Percentiles rank a stretch among this genome's conserved stretches.
These are phyloP conservation scores for Melangyna quadrimaculata DNA, from an alignment of 2,888 invertebrate species.

Conservation along the genomic window DNA sequence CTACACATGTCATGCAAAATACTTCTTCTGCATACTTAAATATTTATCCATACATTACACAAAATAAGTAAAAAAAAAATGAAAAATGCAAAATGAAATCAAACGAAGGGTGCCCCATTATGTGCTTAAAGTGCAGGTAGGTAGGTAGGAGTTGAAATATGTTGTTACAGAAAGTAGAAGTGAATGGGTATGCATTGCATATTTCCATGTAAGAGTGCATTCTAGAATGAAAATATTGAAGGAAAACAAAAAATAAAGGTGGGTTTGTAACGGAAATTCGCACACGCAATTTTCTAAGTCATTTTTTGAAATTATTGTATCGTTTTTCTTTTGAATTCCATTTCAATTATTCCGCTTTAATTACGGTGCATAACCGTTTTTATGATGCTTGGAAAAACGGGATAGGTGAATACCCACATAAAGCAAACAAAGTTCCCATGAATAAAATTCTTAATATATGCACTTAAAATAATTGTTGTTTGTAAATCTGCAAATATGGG, in stretches of 20 bases:
- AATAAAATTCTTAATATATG: no score
- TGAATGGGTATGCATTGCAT: background rate
- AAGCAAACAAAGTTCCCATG: no score
- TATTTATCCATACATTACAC: background rate
- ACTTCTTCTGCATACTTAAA: slow-evolving; percentile 66
- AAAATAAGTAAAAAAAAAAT: background rate
- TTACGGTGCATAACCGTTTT: background rate
- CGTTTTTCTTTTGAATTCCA: slow-evolving; percentile 9
- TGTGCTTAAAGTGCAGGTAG: no score
- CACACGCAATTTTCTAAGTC: slow-evolving; percentile 45
- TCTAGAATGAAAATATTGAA: slow-evolving; percentile 43
- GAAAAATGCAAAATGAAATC: background rate
- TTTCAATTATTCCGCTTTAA: background rate
- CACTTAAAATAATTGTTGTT: no score
- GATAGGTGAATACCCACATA: background rate
- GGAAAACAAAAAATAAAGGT: background rate
- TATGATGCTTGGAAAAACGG: background rate
- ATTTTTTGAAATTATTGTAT: slow-evolving; percentile 47
- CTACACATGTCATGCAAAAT: slow-evolving; percentile 61
- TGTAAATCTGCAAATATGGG: no score
- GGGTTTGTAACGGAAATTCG: slow-evolving; percentile 52
- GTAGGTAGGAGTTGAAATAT: background rate
- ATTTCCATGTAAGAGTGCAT: slow-evolving; percentile 16
- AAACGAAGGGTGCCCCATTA: slow-evolving; percentile 27
- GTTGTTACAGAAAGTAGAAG: slow-evolving; percentile 11